Base-by-base conservation (phyloP, 2,888 invertebrate genomes). In the Furcula furcula region DNA sequence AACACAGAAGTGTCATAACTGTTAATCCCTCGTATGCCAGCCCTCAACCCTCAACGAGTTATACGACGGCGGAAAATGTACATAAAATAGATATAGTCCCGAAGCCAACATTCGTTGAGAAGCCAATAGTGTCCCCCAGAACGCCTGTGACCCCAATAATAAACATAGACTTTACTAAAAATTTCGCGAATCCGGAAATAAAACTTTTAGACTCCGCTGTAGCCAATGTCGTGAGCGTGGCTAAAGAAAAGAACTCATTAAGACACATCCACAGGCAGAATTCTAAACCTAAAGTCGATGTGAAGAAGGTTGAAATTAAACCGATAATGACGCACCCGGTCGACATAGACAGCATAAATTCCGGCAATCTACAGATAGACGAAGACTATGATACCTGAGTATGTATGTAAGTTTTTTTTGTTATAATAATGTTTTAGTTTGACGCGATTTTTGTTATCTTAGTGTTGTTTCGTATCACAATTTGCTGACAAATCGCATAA, bases 361-460 rank as follows among this genome's bases (percentile, higher is more conserved):
- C 84, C 29, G 84, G 83, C 4, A 79, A 86, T 44, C 58, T 88
- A 51, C 83, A 89, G 53, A 84, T 89, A 29, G 89, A 89, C 34
- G 89, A 89, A 64, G 89, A 89, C 74, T 89, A 89, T 57, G 89
- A 89, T 81, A 87, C 88, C 74, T 89, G 85, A 89, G 61, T 78
- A 49, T 39, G 49, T 65, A 61, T 38, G 37, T 56, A 64, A 65
- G 65, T 69, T 62, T 65, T 55, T 70, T 65, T 63, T 53, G 63
- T 64, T 63, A 62, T 63, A 49, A 56, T 68, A 63, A 65, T 39
- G 26, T 37, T 45, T 52, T 61, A 53, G 55, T 56, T 52, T 44
- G 35, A 44, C 56, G 63, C 57, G 64, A 51, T 55, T 45, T 55
- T 60, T 68, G 55, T 69, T 60, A 39, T 57, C 50, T 52, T n/a